Percentiles rank a stretch among this genome's conserved stretches.
These are phyloP conservation scores for Egretta garzetta DNA, from an alignment of 2,113 vertebrate species.

Conservation along the genomic window DNA sequence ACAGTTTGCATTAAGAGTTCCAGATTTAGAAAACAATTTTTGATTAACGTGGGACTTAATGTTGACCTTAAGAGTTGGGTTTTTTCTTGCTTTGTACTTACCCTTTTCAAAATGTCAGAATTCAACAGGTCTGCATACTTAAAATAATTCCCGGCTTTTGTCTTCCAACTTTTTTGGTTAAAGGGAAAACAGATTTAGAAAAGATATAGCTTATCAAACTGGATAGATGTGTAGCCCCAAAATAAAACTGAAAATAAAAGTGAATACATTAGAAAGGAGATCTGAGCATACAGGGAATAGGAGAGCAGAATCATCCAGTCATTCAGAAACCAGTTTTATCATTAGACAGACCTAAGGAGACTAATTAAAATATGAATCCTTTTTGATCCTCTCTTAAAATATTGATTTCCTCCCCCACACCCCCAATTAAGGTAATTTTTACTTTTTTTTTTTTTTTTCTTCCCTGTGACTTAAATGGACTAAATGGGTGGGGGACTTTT, in stretches of 20 bases:
- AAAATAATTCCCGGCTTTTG: not conserved
- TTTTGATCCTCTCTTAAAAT: constrained; percentile 9
- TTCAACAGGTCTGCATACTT: not conserved
- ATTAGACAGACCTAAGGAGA: not conserved
- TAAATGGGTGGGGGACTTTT: not conserved
- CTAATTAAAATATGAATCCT: not conserved
- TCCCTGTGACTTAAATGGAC: not conserved
- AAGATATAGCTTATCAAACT: not conserved
- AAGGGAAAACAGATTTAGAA: not conserved
- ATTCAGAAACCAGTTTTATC: not conserved
- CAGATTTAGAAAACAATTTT: not conserved
- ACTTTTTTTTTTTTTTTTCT: not conserved
- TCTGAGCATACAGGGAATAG: not conserved
- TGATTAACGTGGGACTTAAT: not conserved
- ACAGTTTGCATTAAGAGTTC: not conserved
- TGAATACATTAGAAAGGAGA: not conserved
- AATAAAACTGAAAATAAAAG: not conserved
- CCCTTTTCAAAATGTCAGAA: not conserved
- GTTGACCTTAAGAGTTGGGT: not conserved
- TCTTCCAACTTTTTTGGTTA: not conserved
- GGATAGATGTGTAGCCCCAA: not conserved
- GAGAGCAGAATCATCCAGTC: not conserved
- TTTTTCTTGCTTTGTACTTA: not conserved
- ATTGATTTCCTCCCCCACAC: not conserved
- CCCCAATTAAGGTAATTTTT: not conserved